Evolutionary conservation across 2,113 vertebrate species (phyloP).

Genomic region (human): DNA sequence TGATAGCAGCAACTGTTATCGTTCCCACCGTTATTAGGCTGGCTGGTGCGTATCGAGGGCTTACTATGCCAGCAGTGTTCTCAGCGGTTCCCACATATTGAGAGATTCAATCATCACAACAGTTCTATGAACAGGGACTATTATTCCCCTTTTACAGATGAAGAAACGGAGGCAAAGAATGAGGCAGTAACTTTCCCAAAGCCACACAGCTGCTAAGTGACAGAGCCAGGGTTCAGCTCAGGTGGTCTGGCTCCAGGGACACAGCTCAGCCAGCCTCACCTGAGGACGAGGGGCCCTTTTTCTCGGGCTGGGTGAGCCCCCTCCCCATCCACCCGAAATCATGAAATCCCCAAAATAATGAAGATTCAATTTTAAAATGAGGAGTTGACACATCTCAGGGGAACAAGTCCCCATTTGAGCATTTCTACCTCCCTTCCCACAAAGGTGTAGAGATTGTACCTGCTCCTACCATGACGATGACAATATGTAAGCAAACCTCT

Average conservation of each 20-base stretch:
- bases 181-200: not conserved
- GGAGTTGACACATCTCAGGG: not conserved
- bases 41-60: accelerated
- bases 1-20: accelerated
- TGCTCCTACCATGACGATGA: too few relatives aligned
- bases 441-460: too few relatives aligned
- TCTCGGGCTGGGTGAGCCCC: not conserved
- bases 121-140: not conserved
- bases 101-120: not conserved
- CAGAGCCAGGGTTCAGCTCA: not conserved
- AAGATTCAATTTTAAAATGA: not conserved
- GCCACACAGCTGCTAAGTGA: not conserved
- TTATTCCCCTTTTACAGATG: not conserved
- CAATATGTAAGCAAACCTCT: too few relatives aligned
- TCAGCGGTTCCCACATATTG: accelerated
- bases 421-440: not conserved
- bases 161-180: not conserved
- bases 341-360: not conserved
- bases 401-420: not conserved
- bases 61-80: not conserved
- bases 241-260: not conserved
- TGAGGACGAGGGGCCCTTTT: not conserved
- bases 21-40: too few relatives aligned
- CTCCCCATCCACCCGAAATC: too few relatives aligned
- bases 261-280: too few relatives aligned